Evolutionary conservation across 37 sponge, comb jelly and placozoan species (phyloP), one percentile per base, ranked within the genome.

Genomic region (Eunapius fragilis): DNA sequence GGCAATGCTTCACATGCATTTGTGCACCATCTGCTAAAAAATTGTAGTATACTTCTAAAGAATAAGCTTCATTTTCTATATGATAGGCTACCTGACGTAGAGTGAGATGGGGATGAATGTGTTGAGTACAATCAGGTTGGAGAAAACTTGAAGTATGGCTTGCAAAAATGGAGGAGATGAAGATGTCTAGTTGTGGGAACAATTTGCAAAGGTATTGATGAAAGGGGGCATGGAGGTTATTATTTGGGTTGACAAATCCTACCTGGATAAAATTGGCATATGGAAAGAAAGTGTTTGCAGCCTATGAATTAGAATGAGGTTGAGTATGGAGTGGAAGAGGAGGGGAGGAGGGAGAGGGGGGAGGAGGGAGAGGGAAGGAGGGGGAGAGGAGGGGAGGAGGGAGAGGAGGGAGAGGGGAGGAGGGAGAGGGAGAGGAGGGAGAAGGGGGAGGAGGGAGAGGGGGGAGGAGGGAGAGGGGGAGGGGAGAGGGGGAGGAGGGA

Each of bases 71-170:
- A 45, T 70, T 67, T n/a, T 19, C 69, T 80, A 82, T 75, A 68
- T 33, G 32, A 85, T 41, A n/a, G n/a, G n/a, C n/a, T 69, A 94
- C 97, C 95, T 95, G 87, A 98, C 99, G 85, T 98, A 98, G 69
- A 98, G 94, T 3, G 99, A 98, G 32, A 98, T 98, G 25, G 99
- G 99, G 0, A 98, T 96, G 69, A 98, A 85, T 31, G 99, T 97
- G 81, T 98, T 98, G 50, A 98, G 87, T 13, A 98, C 92, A 49
- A 98, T 89, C 19, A 95, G 35, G 71, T 97, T 97, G 77, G 97
- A 97, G 72, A 97, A 87, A 41, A 98, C 87, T 74, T 95, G 96
- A 19, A 97, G 77, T 70, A 93, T 83, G 0, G 94, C 91, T 12
- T 58, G 58, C 22, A 58, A 58, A 96, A 74, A 76, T 87, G 81